phyloP scores from a whole-genome alignment of 2,113 vertebrate genomes.

The Charadrius vociferus region DNA sequence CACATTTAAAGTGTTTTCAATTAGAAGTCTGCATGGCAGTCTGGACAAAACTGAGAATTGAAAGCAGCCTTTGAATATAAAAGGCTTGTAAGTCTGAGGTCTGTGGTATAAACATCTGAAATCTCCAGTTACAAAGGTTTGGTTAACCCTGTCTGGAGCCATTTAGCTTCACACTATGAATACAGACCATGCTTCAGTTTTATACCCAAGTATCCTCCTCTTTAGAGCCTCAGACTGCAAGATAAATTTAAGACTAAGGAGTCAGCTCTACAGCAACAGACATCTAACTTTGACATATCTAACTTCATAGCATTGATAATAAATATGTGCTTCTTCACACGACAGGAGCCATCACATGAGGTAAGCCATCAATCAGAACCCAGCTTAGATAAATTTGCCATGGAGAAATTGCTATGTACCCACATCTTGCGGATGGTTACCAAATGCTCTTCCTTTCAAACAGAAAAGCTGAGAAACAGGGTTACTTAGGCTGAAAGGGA shows the following conservation, averaged over 20 bases:
- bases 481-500: neutral
- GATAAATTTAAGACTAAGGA: neutral
- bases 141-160: neutral
- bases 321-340: neutral
- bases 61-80: constrained; percentile 10
- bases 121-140: constrained; percentile 2
- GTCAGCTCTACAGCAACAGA: neutral
- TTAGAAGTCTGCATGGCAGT: neutral
- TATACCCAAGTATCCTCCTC: neutral
- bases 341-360: neutral
- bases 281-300: neutral
- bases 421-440: neutral
- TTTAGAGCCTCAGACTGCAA: neutral
- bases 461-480: neutral
- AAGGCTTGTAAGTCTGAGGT: neutral
- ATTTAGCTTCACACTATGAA: neutral
- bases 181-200: neutral
- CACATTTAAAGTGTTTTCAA: constrained; percentile 23
- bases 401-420: neutral
- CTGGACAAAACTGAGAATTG: neutral
- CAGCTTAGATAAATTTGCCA: neutral
- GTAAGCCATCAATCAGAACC: neutral
- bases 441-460: neutral
- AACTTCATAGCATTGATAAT: neutral
- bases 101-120: neutral